Percentiles rank a stretch among this genome's conserved stretches.
Conservation (phyloP, 2,797 vertebrate genomes). For the Basileuterus tristriatus region DNA sequence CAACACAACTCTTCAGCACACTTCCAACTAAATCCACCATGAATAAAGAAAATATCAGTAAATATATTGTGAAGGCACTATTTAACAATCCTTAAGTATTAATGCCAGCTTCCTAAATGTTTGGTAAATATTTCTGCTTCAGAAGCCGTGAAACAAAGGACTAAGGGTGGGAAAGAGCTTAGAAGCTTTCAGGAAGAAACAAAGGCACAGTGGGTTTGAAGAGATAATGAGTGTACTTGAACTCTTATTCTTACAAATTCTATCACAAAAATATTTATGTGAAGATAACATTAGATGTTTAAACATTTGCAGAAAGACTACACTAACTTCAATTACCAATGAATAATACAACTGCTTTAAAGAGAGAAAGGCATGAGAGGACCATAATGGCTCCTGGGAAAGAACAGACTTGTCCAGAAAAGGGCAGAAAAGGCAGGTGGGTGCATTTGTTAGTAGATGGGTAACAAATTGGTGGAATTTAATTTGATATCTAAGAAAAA, state of each 20-base stretch:
- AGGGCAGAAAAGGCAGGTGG: not conserved
- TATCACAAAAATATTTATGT: not conserved
- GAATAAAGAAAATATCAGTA: not conserved
- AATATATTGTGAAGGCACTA: not conserved
- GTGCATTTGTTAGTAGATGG: fast-evolving
- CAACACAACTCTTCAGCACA: not conserved
- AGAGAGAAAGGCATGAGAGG: not conserved
- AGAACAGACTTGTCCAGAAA: not conserved
- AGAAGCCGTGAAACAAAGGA: not conserved
- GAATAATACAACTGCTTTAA: not conserved
- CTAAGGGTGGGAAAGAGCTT: not conserved
- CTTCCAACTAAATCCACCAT: not conserved
- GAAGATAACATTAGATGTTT: not conserved
- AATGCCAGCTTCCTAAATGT: not conserved
- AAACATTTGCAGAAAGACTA: not conserved
- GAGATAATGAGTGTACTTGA: not conserved
- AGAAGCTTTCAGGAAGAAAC: not conserved
- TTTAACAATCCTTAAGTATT: not conserved
- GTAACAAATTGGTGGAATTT: not conserved
- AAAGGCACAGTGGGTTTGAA: not conserved
- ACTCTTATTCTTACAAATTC: not conserved
- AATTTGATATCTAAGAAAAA: not conserved
- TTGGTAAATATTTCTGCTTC: not conserved
- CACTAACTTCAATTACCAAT: not conserved
- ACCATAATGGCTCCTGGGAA: not conserved